Evolutionary conservation across 2,888 invertebrate species (phyloP).

Genomic region (Furcula furcula): DNA sequence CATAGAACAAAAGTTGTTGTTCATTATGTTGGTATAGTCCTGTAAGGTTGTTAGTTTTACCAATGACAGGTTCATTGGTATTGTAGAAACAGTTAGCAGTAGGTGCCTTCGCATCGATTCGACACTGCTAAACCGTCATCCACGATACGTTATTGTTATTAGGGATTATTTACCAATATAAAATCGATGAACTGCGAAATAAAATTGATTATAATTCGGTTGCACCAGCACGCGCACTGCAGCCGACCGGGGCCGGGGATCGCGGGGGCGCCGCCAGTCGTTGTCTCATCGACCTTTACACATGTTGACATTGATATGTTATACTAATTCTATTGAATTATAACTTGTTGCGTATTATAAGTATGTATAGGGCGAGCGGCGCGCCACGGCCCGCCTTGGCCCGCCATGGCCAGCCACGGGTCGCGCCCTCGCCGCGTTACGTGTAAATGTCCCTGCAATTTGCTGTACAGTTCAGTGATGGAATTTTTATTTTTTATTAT

Average conservation of each 20-base stretch:
- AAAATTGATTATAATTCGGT: too few species aligned
- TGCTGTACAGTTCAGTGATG: conserved; percentile 64
- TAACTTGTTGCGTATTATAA: conserved; percentile 79
- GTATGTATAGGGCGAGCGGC: conserved; percentile 46
- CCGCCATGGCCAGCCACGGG: conserved; percentile 6
- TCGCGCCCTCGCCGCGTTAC: conserved; percentile 24
- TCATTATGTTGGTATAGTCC: too few species aligned
- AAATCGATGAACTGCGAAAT: too few species aligned
- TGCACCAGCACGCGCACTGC: neutral
- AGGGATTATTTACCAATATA: too few species aligned
- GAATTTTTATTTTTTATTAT: conserved; percentile 69
- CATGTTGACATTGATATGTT: conserved; percentile 81
- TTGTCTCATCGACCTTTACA: conserved; percentile 77
- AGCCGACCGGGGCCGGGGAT: neutral
- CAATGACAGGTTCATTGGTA: too few species aligned
- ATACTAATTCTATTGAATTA: conserved; percentile 81
- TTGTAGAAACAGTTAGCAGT: too few species aligned
- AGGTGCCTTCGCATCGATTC: too few species aligned
- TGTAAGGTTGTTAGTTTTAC: too few species aligned
- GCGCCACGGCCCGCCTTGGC: conserved; percentile 13
- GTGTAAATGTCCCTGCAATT: conserved; percentile 55
- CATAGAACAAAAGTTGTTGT: too few species aligned
- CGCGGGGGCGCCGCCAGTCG: conserved; percentile 26
- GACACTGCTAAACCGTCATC: too few species aligned
- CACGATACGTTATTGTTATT: neutral